These are phyloP conservation scores for Tangara arthus DNA, from an alignment of 2,797 vertebrate species.

Conservation along the genomic window DNA sequence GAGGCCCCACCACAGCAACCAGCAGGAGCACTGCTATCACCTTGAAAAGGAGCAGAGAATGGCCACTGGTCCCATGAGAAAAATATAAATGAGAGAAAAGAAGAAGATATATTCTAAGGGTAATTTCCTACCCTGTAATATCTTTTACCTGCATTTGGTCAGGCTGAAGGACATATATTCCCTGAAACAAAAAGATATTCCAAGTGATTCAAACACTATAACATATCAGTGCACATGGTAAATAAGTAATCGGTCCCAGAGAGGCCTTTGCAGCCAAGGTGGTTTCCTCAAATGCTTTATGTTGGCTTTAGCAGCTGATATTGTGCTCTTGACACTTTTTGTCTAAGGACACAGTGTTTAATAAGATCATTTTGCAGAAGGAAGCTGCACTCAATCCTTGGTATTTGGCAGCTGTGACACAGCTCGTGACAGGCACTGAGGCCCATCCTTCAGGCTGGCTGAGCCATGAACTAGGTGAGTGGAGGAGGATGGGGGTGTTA, in stretches of 20 bases:
- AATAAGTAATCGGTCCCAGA: neutral
- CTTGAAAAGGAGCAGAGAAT: neutral
- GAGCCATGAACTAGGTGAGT: neutral
- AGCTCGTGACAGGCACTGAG: neutral
- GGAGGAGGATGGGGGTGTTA: neutral
- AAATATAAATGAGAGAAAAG: neutral
- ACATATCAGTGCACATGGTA: neutral
- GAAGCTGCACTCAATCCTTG: neutral
- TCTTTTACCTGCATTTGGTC: conserved; percentile 94
- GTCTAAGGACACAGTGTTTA: neutral
- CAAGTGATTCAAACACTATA: conserved; percentile 23
- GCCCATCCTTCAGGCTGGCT: neutral
- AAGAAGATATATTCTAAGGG: neutral
- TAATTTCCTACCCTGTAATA: neutral
- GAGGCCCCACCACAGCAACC: neutral
- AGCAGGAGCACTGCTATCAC: neutral
- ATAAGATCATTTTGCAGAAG: neutral
- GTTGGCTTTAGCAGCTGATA: neutral
- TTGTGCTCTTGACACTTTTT: neutral
- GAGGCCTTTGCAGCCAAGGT: neutral
- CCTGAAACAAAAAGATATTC: conserved; percentile 79
- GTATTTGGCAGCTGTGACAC: neutral
- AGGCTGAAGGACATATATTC: conserved; percentile 83
- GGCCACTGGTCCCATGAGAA: neutral
- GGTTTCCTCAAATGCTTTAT: neutral